phyloP scores from a whole-genome alignment of 2,113 vertebrate genomes.

The Gambusia holbrooki region DNA sequence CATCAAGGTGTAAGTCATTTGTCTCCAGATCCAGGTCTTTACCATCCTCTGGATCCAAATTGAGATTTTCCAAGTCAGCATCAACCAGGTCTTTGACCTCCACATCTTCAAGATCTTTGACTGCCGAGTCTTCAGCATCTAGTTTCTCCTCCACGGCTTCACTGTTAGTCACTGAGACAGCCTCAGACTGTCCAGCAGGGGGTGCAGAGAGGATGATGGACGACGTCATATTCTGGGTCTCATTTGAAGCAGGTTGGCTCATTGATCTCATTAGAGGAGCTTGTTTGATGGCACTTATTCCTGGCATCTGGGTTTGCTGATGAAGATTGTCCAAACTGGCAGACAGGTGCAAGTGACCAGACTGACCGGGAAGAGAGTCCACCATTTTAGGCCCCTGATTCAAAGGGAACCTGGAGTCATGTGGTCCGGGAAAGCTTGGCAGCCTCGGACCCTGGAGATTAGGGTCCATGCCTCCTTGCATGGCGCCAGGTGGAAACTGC shows the following conservation, averaged over 20 bases:
- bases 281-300: slow-evolving; percentile 73
- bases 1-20: slow-evolving; percentile 93
- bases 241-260: slow-evolving; percentile 83
- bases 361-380: slow-evolving; percentile 78
- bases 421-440: slow-evolving; percentile 77
- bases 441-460: slow-evolving; percentile 81
- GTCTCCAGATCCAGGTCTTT: slow-evolving; percentile 96
- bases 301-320: slow-evolving; percentile 76
- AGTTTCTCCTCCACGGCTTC: slow-evolving; percentile 88
- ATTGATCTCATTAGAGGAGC: slow-evolving; percentile 83
- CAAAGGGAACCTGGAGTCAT: slow-evolving; percentile 79
- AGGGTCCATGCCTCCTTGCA: slow-evolving; percentile 79
- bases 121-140: slow-evolving; percentile 90
- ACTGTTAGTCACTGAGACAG: slow-evolving; percentile 57
- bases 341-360: slow-evolving; percentile 79
- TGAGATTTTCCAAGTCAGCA: slow-evolving; percentile 92
- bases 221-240: slow-evolving; percentile 78
- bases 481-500: slow-evolving; percentile 77
- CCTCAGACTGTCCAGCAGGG: slow-evolving; percentile 74
- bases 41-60: slow-evolving; percentile 91
- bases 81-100: slow-evolving; percentile 95
- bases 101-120: slow-evolving; percentile 91
- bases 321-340: slow-evolving; percentile 86
- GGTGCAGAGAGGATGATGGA: slow-evolving; percentile 74
- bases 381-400: slow-evolving; percentile 80